These are phyloP conservation scores for Meandrusa payeni DNA, from an alignment of 2,888 invertebrate genomes.

Conservation along the genomic window DNA sequence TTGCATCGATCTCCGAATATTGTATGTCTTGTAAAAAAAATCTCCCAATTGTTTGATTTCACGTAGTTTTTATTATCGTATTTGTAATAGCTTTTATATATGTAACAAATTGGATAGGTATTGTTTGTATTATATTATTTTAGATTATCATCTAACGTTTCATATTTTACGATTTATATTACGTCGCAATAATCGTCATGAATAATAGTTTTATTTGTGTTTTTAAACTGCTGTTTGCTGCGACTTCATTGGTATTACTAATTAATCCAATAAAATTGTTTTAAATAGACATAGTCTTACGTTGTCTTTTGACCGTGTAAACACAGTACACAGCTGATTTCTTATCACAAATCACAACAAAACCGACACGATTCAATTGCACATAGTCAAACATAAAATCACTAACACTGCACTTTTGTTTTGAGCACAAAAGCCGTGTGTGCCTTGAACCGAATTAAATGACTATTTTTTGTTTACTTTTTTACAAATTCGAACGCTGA, in stretches of 20 bases:
- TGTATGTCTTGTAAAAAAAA: no score
- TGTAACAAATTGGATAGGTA: no score
- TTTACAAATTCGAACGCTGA: slow-evolving; percentile 41
- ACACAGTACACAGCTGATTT: slow-evolving; percentile 54
- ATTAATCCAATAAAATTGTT: slow-evolving; percentile 1
- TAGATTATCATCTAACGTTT: no score
- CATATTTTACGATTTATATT: no score
- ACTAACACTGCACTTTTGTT: slow-evolving; percentile 48
- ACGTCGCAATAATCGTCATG: no score
- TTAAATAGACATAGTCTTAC: slow-evolving; percentile 11
- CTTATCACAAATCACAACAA: slow-evolving; percentile 47
- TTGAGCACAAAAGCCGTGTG: slow-evolving; percentile 59
- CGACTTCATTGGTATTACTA: not conserved
- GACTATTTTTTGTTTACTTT: slow-evolving; percentile 33
- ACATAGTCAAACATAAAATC: slow-evolving; percentile 27
- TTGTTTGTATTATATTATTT: no score
- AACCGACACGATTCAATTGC: slow-evolving; percentile 34
- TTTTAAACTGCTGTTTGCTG: slow-evolving; percentile 19
- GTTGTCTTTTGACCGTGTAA: slow-evolving; percentile 36
- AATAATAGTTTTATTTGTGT: no score
- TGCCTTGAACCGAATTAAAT: slow-evolving; percentile 35
- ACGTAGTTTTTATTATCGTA: no score
- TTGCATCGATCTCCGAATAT: no score
- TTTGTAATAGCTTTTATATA: no score
- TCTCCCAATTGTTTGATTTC: no score